A percentile compares a stretch with the other conserved stretches of the same genome.
phyloP scores from a whole-genome alignment of 2,797 vertebrate genomes.

The Astyanax mexicanus region DNA sequence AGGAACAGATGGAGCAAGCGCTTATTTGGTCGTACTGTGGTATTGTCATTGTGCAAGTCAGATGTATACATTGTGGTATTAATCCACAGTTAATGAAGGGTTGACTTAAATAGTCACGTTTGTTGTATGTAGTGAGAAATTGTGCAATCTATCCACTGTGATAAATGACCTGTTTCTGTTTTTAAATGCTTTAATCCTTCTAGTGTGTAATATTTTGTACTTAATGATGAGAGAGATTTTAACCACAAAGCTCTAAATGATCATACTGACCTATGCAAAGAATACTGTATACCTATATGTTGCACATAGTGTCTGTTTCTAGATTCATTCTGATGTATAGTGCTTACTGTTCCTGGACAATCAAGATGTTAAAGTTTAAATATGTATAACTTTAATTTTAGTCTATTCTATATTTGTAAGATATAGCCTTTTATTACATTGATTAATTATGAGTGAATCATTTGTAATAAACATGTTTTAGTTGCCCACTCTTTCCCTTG shows the following conservation, averaged over 20 bases:
- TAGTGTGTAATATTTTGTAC: constrained; percentile 17
- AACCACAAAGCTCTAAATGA: constrained; percentile 3
- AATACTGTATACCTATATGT: constrained; percentile 24
- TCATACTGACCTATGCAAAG: constrained; percentile 47
- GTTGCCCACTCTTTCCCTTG: neutral
- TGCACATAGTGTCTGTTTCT: constrained; percentile 22
- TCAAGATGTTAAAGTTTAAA: neutral
- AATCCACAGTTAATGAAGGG: neutral
- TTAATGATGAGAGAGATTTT: constrained; percentile 1
- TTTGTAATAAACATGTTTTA: constrained; percentile 13
- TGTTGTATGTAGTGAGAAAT: neutral
- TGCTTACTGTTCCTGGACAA: constrained; percentile 13
- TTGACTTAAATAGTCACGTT: constrained; percentile 3
- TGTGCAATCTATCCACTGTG: constrained; percentile 10
- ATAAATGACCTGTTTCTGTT: constrained; percentile 4
- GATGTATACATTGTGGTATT: neutral
- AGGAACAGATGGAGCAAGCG: neutral
- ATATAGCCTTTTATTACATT: constrained; percentile 25
- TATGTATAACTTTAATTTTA: constrained; percentile 2
- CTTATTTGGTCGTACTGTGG: neutral
- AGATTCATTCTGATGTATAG: neutral
- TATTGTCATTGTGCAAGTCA: neutral
- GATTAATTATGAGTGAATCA: constrained; percentile 23
- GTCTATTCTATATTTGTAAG: constrained; percentile 31
- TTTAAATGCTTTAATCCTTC: constrained; percentile 2